phyloP scores from a whole-genome alignment of 2,888 invertebrate genomes.

The Onchidella celtica region DNA sequence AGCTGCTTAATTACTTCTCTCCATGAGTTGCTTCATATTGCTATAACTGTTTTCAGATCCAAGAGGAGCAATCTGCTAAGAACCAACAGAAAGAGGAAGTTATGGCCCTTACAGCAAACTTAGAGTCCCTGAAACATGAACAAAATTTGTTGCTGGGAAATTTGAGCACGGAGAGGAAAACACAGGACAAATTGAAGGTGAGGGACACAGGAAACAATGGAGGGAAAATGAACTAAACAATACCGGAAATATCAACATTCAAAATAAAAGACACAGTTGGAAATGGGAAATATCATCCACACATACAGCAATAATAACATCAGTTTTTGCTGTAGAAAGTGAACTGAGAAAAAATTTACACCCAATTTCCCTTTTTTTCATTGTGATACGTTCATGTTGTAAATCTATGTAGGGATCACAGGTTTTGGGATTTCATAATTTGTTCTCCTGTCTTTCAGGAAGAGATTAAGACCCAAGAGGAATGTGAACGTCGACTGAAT shows the following conservation, averaged over 20 bases:
- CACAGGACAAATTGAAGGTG: slow-evolving; percentile 67
- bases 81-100: slow-evolving; percentile 65
- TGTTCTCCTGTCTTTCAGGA: slow-evolving; percentile 53
- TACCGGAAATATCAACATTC: background rate
- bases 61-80: slow-evolving; percentile 57
- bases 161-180: slow-evolving; percentile 64
- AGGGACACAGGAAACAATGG: background rate
- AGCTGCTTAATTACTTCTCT: no score
- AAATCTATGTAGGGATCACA: no score
- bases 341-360: no score
- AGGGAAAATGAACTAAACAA: background rate
- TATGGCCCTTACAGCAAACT: slow-evolving; percentile 57
- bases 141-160: slow-evolving; percentile 63
- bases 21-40: no score
- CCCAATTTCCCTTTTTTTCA: no score
- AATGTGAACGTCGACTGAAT: slow-evolving; percentile 52
- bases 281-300: no score
- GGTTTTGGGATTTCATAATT: no score
- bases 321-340: no score
- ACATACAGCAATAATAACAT: no score
- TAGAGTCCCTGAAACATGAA: slow-evolving; percentile 67
- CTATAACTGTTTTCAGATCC: slow-evolving; percentile 60
- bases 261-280: no score
- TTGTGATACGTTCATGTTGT: no score
- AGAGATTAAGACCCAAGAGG: slow-evolving; percentile 57